Base-by-base conservation (phyloP, 2,888 invertebrate species). In the Peribatodes rhomboidaria region DNA sequence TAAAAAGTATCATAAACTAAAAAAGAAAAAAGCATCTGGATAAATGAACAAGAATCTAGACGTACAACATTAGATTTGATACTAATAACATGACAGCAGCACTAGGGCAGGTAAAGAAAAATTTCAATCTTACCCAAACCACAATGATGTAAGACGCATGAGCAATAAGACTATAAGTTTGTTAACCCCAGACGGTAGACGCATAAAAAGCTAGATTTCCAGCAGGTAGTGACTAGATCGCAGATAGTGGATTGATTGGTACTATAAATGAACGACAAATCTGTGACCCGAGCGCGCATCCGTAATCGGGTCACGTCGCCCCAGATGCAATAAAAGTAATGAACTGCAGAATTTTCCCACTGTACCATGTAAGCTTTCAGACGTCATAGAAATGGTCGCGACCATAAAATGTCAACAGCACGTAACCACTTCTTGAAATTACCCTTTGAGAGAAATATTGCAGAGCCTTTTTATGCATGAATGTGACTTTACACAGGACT, bases 71-170 rank as follows among this genome's bases (percentile, higher is more conserved):
- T 72, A 77, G 76, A 81, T 79, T 76, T 78, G 77, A 77, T 74
- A 77, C 80, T 83, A 82, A 84, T 83, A 80, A 84, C 79, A 83
- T 77, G 80, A 82, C 78, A 83, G 79, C 75, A 65, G 61, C 70
- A 68, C 41, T 61, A 72, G 71, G 79, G 81, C 80, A 85, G 80
- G 81, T 79, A 80, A 83, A 83, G 85, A 85, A 88, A 89, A 86
- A 77, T 79, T 81, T 80, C 74, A 81, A 83, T 82, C 77, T 74
- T 74, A 77, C 79, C 74, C 58, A 88, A 90, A 89, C 87, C 88
- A 84, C 89, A 89, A 89, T 90, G 92, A 89, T 91, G 89, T 89
- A 92, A 92, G 90, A 89, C 84, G 90, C 89, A 92, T 91, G 88
- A 92, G 88, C 92, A 90, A 92, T 92, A 92, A 89, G 84, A 84